Conservation (phyloP, 2,113 vertebrate genomes). For the Indicator maculatus region DNA sequence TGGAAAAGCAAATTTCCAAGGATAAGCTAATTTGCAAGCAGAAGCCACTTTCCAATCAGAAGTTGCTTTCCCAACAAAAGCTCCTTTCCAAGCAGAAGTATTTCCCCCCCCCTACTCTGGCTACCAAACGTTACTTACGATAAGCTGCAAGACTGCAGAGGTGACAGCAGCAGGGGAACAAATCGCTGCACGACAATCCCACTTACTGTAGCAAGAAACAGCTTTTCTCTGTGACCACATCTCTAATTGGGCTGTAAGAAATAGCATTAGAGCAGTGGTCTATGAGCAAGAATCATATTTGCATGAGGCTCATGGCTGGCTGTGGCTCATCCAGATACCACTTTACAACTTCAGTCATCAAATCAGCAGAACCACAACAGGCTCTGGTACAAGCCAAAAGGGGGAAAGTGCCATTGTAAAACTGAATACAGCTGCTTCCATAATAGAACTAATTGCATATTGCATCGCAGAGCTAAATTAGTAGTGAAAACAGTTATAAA, state of each 20-base stretch:
- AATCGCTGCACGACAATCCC: slow-evolving; percentile 53
- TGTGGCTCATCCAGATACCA: slow-evolving; percentile 70
- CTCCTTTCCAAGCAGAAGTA: neutral
- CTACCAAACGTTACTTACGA: slow-evolving; percentile 37
- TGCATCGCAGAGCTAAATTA: slow-evolving; percentile 93
- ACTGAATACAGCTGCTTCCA: slow-evolving; percentile 92
- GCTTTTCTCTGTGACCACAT: slow-evolving; percentile 47
- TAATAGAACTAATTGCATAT: slow-evolving; percentile 96
- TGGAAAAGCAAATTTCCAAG: slow-evolving; percentile 25
- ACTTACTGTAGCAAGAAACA: slow-evolving; percentile 62
- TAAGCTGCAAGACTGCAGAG: slow-evolving; percentile 15
- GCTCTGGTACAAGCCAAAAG: slow-evolving; percentile 70
- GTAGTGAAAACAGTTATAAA: slow-evolving; percentile 93
- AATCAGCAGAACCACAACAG: slow-evolving; percentile 80
- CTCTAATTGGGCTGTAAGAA: slow-evolving; percentile 68
- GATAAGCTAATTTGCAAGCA: neutral
- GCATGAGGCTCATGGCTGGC: slow-evolving; percentile 42
- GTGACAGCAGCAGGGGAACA: slow-evolving; percentile 19
- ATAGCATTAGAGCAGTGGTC: slow-evolving; percentile 63
- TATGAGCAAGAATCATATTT: slow-evolving; percentile 68
- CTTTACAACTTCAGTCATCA: slow-evolving; percentile 72
- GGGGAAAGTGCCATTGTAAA: slow-evolving; percentile 79
- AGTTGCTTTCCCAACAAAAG: neutral
- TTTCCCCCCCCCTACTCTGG: neutral
- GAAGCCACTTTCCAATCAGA: neutral